Evolutionary conservation across 2,888 invertebrate species (phyloP).

Genomic region (Tinea trinotella): DNA sequence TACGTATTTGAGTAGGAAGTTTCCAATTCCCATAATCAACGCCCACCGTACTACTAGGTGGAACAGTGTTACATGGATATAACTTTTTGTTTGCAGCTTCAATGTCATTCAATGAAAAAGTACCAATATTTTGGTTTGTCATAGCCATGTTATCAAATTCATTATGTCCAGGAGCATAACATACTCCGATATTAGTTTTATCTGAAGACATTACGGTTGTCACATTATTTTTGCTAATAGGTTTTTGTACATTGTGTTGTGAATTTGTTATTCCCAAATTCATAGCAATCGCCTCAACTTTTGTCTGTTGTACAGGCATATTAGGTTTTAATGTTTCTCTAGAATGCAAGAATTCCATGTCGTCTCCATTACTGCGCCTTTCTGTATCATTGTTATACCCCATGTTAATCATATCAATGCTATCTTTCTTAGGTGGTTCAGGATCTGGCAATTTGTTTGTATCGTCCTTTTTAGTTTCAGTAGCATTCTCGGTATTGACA

Average conservation of each 20-base stretch:
- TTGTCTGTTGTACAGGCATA: slow-evolving; percentile 25
- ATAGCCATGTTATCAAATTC: slow-evolving; percentile 45
- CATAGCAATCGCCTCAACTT: slow-evolving; percentile 55
- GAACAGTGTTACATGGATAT: slow-evolving; percentile 41
- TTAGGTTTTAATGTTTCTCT: slow-evolving; percentile 38
- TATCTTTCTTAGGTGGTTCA: slow-evolving; percentile 45
- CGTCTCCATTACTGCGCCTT: slow-evolving; percentile 38
- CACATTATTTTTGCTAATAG: slow-evolving; percentile 30
- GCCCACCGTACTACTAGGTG: slow-evolving; percentile 34
- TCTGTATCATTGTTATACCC: slow-evolving; percentile 56
- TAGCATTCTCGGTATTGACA: slow-evolving; percentile 22
- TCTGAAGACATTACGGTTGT: not conserved
- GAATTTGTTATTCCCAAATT: slow-evolving; percentile 55
- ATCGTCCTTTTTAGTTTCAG: slow-evolving; percentile 38
- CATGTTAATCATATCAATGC: slow-evolving; percentile 65
- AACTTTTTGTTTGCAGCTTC: slow-evolving; percentile 60
- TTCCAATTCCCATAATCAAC: slow-evolving; percentile 63
- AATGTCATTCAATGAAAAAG: slow-evolving; percentile 58
- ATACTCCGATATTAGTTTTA: slow-evolving; percentile 3
- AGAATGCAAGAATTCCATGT: slow-evolving; percentile 33
- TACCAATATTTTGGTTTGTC: slow-evolving; percentile 39
- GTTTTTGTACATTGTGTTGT: slow-evolving; percentile 43
- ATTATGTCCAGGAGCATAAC: slow-evolving; percentile 18
- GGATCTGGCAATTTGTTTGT: slow-evolving; percentile 32
- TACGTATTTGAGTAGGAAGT: slow-evolving; percentile 45